Conservation (phyloP, 2,888 invertebrate species). For the Trachelus troglodyta region DNA sequence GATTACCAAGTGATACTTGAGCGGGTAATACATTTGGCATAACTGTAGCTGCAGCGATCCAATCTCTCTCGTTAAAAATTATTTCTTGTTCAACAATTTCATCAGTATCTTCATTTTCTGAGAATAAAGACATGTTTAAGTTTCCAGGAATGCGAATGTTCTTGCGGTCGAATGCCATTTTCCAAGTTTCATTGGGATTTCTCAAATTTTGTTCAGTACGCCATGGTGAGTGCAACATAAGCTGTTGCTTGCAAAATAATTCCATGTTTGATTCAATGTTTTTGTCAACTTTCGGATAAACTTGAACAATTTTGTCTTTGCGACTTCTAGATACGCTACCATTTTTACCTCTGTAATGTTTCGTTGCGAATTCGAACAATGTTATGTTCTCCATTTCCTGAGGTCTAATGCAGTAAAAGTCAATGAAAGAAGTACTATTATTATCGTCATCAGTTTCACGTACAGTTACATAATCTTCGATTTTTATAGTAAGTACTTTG, state of each 20-base stretch:
- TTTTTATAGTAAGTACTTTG: slow-evolving; percentile 10
- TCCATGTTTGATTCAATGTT: slow-evolving; percentile 16
- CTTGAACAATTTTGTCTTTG: slow-evolving; percentile 18
- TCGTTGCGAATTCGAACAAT: slow-evolving; percentile 15
- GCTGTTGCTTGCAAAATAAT: slow-evolving; percentile 15
- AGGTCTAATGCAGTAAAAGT: slow-evolving; percentile 18
- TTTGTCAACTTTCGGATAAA: slow-evolving; percentile 17
- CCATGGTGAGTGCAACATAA: slow-evolving; percentile 19
- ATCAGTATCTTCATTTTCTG: slow-evolving; percentile 17
- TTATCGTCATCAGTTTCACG: slow-evolving; percentile 17
- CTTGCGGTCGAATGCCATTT: slow-evolving; percentile 17
- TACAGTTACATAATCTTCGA: slow-evolving; percentile 18
- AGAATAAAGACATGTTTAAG: slow-evolving; percentile 15
- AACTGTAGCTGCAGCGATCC: slow-evolving; percentile 17
- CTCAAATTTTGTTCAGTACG: slow-evolving; percentile 18
- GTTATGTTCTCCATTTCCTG: slow-evolving; percentile 16
- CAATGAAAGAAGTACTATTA: slow-evolving; percentile 14
- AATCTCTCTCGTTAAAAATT: slow-evolving; percentile 19
- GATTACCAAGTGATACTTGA: slow-evolving; percentile 17
- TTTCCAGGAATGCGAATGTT: slow-evolving; percentile 15
- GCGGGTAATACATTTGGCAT: slow-evolving; percentile 17
- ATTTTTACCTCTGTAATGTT: slow-evolving; percentile 20
- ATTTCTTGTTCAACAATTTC: slow-evolving; percentile 17
- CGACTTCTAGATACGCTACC: slow-evolving; percentile 17
- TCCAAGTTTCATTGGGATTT: slow-evolving; percentile 15